A percentile compares a stretch with the other conserved stretches of the same genome.
These are phyloP conservation scores for Bergia puertoricense DNA, from an alignment of 92 coral and sea anemone genomes.

Conservation along the genomic window DNA sequence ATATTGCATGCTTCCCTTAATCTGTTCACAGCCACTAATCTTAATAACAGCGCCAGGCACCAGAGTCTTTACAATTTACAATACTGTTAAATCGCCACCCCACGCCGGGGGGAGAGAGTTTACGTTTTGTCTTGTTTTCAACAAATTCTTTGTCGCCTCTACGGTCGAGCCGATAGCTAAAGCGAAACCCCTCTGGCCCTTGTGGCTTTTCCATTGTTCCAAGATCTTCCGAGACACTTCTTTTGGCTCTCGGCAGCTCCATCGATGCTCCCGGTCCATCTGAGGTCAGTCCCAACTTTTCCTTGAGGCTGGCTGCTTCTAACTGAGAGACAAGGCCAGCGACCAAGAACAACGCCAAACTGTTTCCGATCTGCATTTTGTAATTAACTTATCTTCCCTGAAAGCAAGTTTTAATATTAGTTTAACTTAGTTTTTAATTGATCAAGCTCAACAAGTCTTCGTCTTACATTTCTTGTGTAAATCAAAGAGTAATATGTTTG, in stretches of 20 bases:
- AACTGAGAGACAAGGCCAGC: not conserved
- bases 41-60: too few species aligned
- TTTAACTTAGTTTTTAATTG: not conserved
- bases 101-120: not conserved
- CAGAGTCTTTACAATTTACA: too few species aligned
- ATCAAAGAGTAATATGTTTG: not conserved
- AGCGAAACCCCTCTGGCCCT: not conserved
- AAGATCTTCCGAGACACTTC: not conserved
- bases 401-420: not conserved
- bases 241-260: not conserved
- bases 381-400: not conserved
- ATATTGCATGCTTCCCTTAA: too few species aligned
- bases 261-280: not conserved
- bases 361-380: not conserved
- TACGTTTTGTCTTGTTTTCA: not conserved
- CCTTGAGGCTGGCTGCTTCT: slow-evolving; percentile 2
- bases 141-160: not conserved
- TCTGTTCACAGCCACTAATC: too few species aligned
- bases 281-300: slow-evolving; percentile 2
- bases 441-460: not conserved
- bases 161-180: not conserved
- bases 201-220: too few species aligned
- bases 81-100: not conserved
- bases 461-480: not conserved
- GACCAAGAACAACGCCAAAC: not conserved